These are phyloP conservation scores for Clytia hemisphaerica DNA, from an alignment of 30 jellyfish, hydroid and myxozoan genomes.

Conservation along the genomic window DNA sequence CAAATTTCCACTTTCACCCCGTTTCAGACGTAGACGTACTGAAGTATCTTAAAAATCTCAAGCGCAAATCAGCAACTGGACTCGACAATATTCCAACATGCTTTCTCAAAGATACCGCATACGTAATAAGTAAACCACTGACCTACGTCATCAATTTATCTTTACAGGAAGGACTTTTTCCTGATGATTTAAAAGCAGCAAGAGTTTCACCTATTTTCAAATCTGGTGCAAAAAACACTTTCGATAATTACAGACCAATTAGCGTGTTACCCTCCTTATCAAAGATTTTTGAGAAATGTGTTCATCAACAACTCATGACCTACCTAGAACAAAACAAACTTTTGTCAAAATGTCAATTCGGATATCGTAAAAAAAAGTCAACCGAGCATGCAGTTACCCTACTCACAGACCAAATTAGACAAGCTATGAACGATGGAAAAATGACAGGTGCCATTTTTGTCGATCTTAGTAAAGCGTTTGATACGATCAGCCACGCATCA, in stretches of 20 bases:
- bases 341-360: slow-evolving; percentile 37
- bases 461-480: slow-evolving; percentile 54
- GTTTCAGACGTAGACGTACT: slow-evolving; percentile 11
- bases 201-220: slow-evolving; percentile 4
- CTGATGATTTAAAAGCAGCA: not conserved
- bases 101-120: not conserved
- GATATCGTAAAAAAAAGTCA: slow-evolving; percentile 27
- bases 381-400: slow-evolving; percentile 43
- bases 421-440: slow-evolving; percentile 34
- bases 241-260: slow-evolving; percentile 48
- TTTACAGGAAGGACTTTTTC: not conserved
- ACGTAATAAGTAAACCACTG: not conserved
- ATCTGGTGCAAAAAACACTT: slow-evolving; percentile 25
- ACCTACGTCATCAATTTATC: not conserved
- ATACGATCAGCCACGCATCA: slow-evolving; percentile 32
- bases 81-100: not conserved
- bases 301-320: slow-evolving; percentile 17
- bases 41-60: slow-evolving; percentile 7
- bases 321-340: slow-evolving; percentile 27
- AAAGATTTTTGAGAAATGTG: slow-evolving; percentile 34
- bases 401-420: slow-evolving; percentile 38
- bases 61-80: not conserved
- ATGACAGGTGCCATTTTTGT: slow-evolving; percentile 34
- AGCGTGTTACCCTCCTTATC: slow-evolving; percentile 38
- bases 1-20: not conserved